Conservation (phyloP, 2,888 invertebrate genomes). For the Charanyca ferruginea region DNA sequence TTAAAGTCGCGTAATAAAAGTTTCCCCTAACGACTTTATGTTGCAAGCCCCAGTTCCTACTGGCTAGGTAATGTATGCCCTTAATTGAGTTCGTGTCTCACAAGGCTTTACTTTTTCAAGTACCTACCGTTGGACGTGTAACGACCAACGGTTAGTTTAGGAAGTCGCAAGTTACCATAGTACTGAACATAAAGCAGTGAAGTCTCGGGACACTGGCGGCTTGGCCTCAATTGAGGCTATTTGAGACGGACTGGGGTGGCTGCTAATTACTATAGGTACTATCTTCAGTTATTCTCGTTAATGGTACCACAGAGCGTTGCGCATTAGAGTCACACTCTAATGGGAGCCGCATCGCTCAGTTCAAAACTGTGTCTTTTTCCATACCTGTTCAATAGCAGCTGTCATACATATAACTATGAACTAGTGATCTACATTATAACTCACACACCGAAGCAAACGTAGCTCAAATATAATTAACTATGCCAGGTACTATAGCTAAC, state of each 20-base stretch:
- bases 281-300: slow-evolving; percentile 78
- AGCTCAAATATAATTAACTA: slow-evolving; percentile 66
- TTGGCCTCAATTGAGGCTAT: slow-evolving; percentile 73
- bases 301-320: slow-evolving; percentile 37
- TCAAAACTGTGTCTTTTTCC: too few relatives aligned
- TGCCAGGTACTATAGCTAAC: slow-evolving; percentile 62
- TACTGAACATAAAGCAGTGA: slow-evolving; percentile 64
- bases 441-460: slow-evolving; percentile 55
- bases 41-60: slow-evolving; percentile 54
- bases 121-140: slow-evolving; percentile 51
- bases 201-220: slow-evolving; percentile 63
- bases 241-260: slow-evolving; percentile 66
- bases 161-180: slow-evolving; percentile 65
- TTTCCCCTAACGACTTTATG: slow-evolving; percentile 67
- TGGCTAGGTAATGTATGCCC: slow-evolving; percentile 59
- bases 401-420: neutral
- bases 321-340: slow-evolving; percentile 68
- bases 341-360: too few relatives aligned
- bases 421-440: slow-evolving; percentile 63
- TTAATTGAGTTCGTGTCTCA: slow-evolving; percentile 60
- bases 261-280: slow-evolving; percentile 74
- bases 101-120: slow-evolving; percentile 51
- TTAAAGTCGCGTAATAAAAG: slow-evolving; percentile 72
- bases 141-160: slow-evolving; percentile 50
- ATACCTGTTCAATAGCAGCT: neutral